Base-by-base conservation (phyloP, 2,113 vertebrate species). In the Chaenocephalus aceratus region DNA sequence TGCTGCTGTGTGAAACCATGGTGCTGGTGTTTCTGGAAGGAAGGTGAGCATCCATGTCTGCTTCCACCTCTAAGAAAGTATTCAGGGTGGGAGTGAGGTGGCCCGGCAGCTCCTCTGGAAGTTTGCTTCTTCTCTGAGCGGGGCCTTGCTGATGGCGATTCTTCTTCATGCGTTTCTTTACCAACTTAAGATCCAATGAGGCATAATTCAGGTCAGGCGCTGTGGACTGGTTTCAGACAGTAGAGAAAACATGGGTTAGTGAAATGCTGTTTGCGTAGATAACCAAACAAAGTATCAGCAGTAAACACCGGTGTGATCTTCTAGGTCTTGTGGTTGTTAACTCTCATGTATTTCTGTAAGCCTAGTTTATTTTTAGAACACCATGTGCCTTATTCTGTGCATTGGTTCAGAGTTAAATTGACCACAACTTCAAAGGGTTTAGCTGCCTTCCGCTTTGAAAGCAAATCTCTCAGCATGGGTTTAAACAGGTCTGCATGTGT, bases 151-250 rank as follows among this genome's bases (percentile, higher is more conserved):
- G 87, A 26, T 88, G 80, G 14, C 74, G 86, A 16, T 77, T 72
- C 75, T 89, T 95, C 86, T 86, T 93, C 52, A 83, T 89, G 69
- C 61, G 80, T 41, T 94, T 94, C 45, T 93, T 89, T 52, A 82
- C 88, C 26, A 80, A 11, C 26, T 80, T 88, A 59, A 95, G 84
- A 73, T 95, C 92, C 77, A 95, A 76, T 0, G 95, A 95, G n/a
- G 94, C 94, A 0, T 95, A 95, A 58, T 94, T 93, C 36, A 95
- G 61, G 23, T 95, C 93, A 52, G 77, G 41, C 13, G 86, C 77
- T 21, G 13, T 59, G 65, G 60, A 62, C 90, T 94, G 75, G 2
- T 68, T 44, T 16, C 12, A 79, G 10, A 67, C 18, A 52, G 16
- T 5, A 21, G 11, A 68, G 14, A 79, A 12, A 84, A 49, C 52